Percentiles rank a stretch among this genome's conserved stretches.
phyloP scores from a whole-genome alignment of 2,113 vertebrate genomes.

The Colistium nudipinnis region DNA sequence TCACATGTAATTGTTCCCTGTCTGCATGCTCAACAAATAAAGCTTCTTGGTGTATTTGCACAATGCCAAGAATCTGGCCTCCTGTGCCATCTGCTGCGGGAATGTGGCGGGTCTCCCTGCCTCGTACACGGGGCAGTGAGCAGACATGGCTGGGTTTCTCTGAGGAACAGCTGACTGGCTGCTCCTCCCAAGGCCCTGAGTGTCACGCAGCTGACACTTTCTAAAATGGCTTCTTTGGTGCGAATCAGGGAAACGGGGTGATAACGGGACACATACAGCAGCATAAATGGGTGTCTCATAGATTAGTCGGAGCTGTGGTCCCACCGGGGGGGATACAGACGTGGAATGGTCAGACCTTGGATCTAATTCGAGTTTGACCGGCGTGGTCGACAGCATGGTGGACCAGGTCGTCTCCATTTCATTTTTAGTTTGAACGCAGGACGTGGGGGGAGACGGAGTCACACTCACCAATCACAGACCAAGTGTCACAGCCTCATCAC shows the following conservation, averaged over 20 bases:
- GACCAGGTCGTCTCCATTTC: constrained; percentile 9
- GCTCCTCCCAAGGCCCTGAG: constrained; percentile 42
- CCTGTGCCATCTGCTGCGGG: constrained; percentile 61
- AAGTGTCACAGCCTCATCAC: constrained; percentile 80
- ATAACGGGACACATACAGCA: not conserved
- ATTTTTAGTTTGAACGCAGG: constrained; percentile 1
- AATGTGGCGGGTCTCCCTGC: constrained; percentile 43
- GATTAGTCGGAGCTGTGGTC: not conserved
- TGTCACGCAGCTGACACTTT: constrained; percentile 60
- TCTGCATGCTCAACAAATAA: constrained; percentile 10
- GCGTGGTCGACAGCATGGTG: no score
- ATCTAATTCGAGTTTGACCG: no score
- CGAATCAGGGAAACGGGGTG: constrained; percentile 16
- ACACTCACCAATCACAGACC: constrained; percentile 17
- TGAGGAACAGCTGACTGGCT: constrained; percentile 70
- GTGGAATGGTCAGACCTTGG: no score
- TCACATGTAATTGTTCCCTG: not conserved
- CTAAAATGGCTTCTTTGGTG: constrained; percentile 37
- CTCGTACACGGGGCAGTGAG: constrained; percentile 19
- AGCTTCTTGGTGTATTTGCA: not conserved
- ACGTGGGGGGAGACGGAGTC: not conserved
- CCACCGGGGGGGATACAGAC: no score
- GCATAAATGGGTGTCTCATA: not conserved
- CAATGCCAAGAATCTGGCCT: constrained; percentile 54
- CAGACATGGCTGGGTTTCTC: constrained; percentile 50